Evolutionary conservation across 2,113 vertebrate species (phyloP), one percentile per base, ranked within the genome.

Genomic region (Solea senegalensis): DNA sequence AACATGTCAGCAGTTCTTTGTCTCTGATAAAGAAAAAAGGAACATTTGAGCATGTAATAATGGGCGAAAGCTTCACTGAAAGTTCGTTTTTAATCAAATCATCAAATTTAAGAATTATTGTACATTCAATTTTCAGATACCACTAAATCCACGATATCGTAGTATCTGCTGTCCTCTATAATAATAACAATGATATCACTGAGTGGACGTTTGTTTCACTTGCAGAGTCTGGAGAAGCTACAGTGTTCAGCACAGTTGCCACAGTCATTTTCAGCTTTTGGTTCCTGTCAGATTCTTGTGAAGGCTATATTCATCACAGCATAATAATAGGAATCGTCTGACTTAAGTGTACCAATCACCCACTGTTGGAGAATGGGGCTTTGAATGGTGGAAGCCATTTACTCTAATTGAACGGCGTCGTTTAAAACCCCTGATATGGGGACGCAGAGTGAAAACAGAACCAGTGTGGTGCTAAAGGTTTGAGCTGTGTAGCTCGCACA

Each of bases 391-490:
- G 68, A 67, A 76, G 21, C 21, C 62, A 78, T 82, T 78, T 65
- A 60, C 48, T 83, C 40, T 82, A 74, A 88, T 84, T 78, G 59
- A 81, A 76, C 50, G 45, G 54, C 40, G 62, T 78, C 51, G 44
- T 76, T 82, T 74, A 50, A 83, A 76, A 82, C 69, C 68, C 39
- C 9, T 45, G 26, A 54, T 71, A 41, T 78, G n/a, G 41, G 65
- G 50, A 65, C 41, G 43, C 62, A 40, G 74, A 74, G 65, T 55
- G 72, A 66, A 82, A 85, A 81, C 64, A 83, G 49, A 71, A 53
- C 8, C 45, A 8, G 65, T 60, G 50, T 81, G 83, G 69, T 64
- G 69, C 75, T 69, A 4, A 55, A 55, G 60, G 78, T 78, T 59
- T 5, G 56, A 49, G 76, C 72, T 55, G 51, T 12, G 45, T 13